phyloP scores from a whole-genome alignment of 2,113 vertebrate genomes.

The Amia ocellicauda region DNA sequence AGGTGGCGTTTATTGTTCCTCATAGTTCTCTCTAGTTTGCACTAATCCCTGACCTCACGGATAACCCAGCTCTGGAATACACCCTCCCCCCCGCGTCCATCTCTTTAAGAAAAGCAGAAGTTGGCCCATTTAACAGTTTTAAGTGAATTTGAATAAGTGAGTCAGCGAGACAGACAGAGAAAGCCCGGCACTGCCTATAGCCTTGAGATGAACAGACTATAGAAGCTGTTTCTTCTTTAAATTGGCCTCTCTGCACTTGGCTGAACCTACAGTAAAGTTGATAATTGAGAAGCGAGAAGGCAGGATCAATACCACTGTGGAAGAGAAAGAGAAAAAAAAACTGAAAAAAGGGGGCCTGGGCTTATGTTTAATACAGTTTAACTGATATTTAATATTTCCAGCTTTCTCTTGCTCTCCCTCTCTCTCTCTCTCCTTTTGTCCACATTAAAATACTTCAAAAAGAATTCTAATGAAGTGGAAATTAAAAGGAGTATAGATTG shows the following conservation, averaged over 20 bases:
- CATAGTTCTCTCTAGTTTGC: no score
- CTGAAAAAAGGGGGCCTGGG: slow-evolving; percentile 53
- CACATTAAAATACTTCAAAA: slow-evolving; percentile 99
- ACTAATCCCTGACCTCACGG: slow-evolving; percentile 30
- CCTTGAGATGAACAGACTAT: slow-evolving; percentile 59
- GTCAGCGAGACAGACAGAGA: slow-evolving; percentile 49
- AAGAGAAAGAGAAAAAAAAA: slow-evolving; percentile 8
- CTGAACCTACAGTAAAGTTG: slow-evolving; percentile 69
- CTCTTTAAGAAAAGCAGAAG: slow-evolving; percentile 45
- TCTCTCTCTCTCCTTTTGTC: slow-evolving; percentile 96
- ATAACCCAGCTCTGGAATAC: slow-evolving; percentile 15
- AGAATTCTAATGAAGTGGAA: slow-evolving; percentile 99
- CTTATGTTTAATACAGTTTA: slow-evolving; percentile 97
- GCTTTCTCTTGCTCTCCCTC: slow-evolving; percentile 93
- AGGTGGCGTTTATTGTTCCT: no score
- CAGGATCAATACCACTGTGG: slow-evolving; percentile 61
- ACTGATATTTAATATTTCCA: slow-evolving; percentile 99
- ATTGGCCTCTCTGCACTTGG: slow-evolving; percentile 60
- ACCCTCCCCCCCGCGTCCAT: neutral
- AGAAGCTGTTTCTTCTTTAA: slow-evolving; percentile 57
- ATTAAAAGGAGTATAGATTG: slow-evolving; percentile 97
- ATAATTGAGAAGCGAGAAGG: slow-evolving; percentile 70
- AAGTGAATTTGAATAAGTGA: slow-evolving; percentile 38
- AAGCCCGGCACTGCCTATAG: slow-evolving; percentile 61
- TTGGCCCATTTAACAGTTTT: no score